A percentile compares a stretch with the other conserved stretches of the same genome.
Conservation (phyloP, 2,888 invertebrate genomes). For the Biston stratarius region DNA sequence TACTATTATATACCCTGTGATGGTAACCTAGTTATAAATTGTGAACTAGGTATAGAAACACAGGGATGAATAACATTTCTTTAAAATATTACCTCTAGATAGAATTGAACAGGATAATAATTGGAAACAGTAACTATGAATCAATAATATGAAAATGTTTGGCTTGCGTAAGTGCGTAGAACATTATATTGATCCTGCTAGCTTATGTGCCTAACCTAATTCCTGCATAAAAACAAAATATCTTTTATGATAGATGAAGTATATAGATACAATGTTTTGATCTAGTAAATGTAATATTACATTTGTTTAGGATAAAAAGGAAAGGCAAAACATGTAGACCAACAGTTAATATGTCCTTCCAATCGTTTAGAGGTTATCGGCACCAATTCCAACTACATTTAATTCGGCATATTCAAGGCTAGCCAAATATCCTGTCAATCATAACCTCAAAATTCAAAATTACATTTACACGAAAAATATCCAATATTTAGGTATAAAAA, state of each 20-base stretch:
- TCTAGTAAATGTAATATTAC: not conserved
- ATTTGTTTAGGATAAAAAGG: not conserved
- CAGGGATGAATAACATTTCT: not conserved
- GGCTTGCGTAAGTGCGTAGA: too few relatives aligned
- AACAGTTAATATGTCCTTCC: not conserved
- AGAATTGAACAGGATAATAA: not conserved
- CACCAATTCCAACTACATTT: too few relatives aligned
- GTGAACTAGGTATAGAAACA: conserved; percentile 6
- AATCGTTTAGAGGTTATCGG: too few relatives aligned
- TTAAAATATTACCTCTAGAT: not conserved
- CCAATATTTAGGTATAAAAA: not conserved
- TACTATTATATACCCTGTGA: conserved; percentile 1
- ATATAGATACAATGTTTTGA: not conserved
- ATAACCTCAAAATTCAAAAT: conserved; percentile 29
- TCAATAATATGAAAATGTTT: too few relatives aligned
- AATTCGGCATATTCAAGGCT: not conserved
- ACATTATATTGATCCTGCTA: too few relatives aligned
- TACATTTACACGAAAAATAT: not conserved
- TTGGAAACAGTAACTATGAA: not conserved
- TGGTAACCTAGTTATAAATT: conserved; percentile 6
- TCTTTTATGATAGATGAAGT: not conserved
- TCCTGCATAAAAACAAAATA: not conserved
- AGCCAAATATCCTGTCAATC: not conserved
- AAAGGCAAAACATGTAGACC: not conserved
- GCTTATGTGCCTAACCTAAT: not conserved